phyloP scores from a whole-genome alignment of 2,113 vertebrate species.

The Anguilla rostrata region DNA sequence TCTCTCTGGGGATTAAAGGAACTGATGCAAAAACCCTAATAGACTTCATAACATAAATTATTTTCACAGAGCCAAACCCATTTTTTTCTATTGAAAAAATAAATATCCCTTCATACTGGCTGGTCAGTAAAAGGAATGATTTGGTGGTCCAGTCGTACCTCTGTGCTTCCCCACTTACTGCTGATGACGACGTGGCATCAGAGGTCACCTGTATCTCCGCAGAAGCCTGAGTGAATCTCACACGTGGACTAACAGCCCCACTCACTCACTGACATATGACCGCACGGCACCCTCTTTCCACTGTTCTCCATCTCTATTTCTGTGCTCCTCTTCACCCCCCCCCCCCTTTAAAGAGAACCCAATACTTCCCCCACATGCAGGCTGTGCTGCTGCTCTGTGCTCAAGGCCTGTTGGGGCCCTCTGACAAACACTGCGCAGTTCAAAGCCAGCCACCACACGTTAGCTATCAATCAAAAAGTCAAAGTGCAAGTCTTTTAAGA shows the following conservation, averaged over 20 bases:
- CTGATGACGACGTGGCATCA: slow-evolving; percentile 40
- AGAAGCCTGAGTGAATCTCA: background rate
- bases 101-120: background rate
- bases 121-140: background rate
- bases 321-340: background rate
- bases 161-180: slow-evolving; percentile 34
- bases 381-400: background rate
- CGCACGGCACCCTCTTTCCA: slow-evolving; percentile 7
- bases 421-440: background rate
- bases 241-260: slow-evolving; percentile 24
- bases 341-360: background rate
- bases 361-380: background rate
- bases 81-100: background rate
- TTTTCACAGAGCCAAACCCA: no score
- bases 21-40: background rate
- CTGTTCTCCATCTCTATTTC: background rate
- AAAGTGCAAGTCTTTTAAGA: background rate
- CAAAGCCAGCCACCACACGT: background rate
- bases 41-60: background rate
- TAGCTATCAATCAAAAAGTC: slow-evolving; percentile 2
- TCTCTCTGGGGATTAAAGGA: background rate
- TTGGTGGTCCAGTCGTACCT: background rate
- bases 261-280: slow-evolving; percentile 33
- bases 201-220: slow-evolving; percentile 25
- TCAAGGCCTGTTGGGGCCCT: background rate